These are phyloP conservation scores for Lysandra coridon DNA, from an alignment of 2,888 invertebrate genomes.

Conservation along the genomic window DNA sequence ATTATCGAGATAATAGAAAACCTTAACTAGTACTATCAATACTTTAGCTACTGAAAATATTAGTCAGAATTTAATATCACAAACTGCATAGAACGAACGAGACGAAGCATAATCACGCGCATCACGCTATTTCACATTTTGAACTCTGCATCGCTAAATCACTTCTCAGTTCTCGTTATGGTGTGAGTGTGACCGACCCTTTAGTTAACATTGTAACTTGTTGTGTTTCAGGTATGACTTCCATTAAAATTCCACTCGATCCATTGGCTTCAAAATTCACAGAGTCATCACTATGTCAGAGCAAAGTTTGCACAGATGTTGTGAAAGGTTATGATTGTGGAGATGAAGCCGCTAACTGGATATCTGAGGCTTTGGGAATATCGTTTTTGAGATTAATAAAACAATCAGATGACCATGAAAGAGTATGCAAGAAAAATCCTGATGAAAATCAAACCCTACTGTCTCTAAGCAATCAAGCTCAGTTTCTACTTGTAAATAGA, in stretches of 20 bases:
- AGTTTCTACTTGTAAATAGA: constrained; percentile 90
- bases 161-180: too few relatives aligned
- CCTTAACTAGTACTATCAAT: background rate
- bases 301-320: constrained; percentile 92
- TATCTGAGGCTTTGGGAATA: constrained; percentile 85
- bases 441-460: constrained; percentile 54
- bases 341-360: constrained; percentile 88
- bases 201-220: background rate
- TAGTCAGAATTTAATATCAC: background rate
- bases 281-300: constrained; percentile 82
- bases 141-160: too few relatives aligned
- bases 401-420: constrained; percentile 73
- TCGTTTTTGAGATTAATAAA: constrained; percentile 85
- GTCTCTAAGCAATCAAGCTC: constrained; percentile 91
- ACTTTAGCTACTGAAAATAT: background rate
- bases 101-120: too few relatives aligned
- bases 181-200: background rate
- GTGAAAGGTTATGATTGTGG: constrained; percentile 93
- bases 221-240: constrained; percentile 68
- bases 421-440: constrained; percentile 58
- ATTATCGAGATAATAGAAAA: background rate
- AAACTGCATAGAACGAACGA: too few relatives aligned
- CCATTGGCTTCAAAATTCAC: constrained; percentile 46
- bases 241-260: constrained; percentile 79
- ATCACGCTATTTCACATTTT: too few relatives aligned